A percentile compares a stretch with the other conserved stretches of the same genome.
These are phyloP conservation scores for Brachynemurus nebulosus DNA, from an alignment of 2,888 invertebrate species.

Conservation along the genomic window DNA sequence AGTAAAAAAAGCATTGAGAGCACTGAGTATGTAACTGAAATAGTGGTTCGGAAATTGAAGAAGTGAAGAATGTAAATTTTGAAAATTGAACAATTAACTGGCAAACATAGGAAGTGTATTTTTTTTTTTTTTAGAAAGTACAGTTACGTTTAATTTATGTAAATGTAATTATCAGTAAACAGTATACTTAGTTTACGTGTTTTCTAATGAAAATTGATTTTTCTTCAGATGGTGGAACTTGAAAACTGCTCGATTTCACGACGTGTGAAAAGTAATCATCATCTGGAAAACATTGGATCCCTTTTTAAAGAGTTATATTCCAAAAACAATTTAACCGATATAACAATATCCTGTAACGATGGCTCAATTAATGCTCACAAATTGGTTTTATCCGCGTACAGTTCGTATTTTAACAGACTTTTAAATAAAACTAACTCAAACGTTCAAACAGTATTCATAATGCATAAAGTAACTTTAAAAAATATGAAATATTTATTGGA, in stretches of 20 bases:
- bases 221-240: constrained; percentile 4
- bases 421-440: constrained; percentile 27
- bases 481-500: constrained; percentile 6
- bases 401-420: constrained; percentile 28
- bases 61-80: too few relatives aligned
- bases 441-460: constrained; percentile 29
- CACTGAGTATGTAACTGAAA: too few relatives aligned
- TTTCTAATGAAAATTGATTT: too few relatives aligned
- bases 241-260: constrained; percentile 18
- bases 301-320: constrained; percentile 21
- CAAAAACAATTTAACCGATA: constrained; percentile 22
- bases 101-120: too few relatives aligned
- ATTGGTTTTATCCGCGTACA: constrained; percentile 28
- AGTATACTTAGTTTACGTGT: too few relatives aligned
- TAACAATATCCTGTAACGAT: constrained; percentile 22
- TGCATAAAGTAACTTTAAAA: constrained; percentile 21
- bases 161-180: too few relatives aligned
- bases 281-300: constrained; percentile 21
- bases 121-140: too few relatives aligned
- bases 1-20: too few relatives aligned
- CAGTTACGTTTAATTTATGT: too few relatives aligned
- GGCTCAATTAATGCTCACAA: constrained; percentile 20
- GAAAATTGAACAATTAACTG: too few relatives aligned
- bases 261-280: constrained; percentile 23
- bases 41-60: too few relatives aligned